Conservation (phyloP, 2,797 vertebrate genomes). For the Siniperca undulata region DNA sequence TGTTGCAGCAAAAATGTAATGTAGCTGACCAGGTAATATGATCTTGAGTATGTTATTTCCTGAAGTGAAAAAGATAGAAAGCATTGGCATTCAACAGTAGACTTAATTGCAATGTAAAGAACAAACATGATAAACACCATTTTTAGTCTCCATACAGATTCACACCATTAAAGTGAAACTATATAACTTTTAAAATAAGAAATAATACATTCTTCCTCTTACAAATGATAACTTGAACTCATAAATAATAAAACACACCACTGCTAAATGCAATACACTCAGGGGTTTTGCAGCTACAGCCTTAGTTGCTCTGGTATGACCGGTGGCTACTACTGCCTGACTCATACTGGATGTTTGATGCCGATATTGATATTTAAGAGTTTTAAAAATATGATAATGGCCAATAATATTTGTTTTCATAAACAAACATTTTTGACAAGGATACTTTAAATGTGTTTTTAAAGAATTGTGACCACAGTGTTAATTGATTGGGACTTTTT, state of each 20-base stretch:
- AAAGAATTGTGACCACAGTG: no score
- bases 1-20: constrained; percentile 4
- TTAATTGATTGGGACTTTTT: no score
- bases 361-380: not conserved
- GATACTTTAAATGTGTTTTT: no score
- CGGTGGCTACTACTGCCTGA: not conserved
- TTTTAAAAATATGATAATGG: not conserved
- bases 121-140: not conserved
- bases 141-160: not conserved
- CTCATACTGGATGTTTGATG: not conserved
- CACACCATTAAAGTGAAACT: not conserved
- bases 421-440: no score
- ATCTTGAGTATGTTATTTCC: not conserved
- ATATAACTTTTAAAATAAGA: not conserved
- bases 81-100: not conserved
- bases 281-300: not conserved
- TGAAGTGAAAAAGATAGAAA: not conserved
- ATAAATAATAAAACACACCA: not conserved
- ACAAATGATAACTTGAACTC: not conserved
- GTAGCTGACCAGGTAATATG: not conserved
- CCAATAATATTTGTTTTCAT: not conserved
- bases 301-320: not conserved
- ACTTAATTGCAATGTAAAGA: not conserved
- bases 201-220: not conserved
- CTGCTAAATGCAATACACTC: constrained; percentile 2